Base-by-base conservation (phyloP, 2,113 vertebrate species). In the Mus spicilegus region DNA sequence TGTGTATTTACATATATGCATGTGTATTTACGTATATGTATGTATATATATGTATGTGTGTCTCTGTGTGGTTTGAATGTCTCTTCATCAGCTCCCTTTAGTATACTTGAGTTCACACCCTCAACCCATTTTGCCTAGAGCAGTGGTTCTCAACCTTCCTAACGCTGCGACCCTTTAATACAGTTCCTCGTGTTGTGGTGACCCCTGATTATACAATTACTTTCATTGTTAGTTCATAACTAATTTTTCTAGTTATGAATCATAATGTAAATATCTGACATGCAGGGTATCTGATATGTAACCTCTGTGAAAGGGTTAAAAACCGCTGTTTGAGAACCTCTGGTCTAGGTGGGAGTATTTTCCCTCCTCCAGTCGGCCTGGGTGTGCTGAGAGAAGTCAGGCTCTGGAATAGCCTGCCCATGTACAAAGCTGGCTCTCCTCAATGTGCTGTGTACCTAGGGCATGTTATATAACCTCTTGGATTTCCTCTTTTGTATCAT, bases 41-140 rank as follows among this genome's bases (percentile, higher is more conserved):
- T 9, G 5, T 12, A 12, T 12, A 5, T 12, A 39, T 11, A 26
- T 10, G 2, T 42, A 10, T 30, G 1, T 69, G 33, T 36, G 0
- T 69, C 12, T 69, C 30, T 69, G 30, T 69, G 67, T 69, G 30
- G 30, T 46, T 61, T 51, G 33, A 70, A 73, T 73, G 65, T 46
- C 54, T 51, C 56, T 8, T 85, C 82, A 17, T 33, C 49, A 54
- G 80, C 4, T 30, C 30, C 46, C 69, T 87, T 73, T 26, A 13
- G 9, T 17, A n/a, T 26, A 58, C 36, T 61, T 76, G 49, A 77
- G 46, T 69, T 42, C 39, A 94, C 1, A 3, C 58, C 30, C 26
- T 58, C 33, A 17, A 26, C n/a, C 26, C 0, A 1, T 82, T 54
- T 69, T 72, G 33, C 77, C 36, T 77, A 9, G 19, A 26, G 56